A percentile compares a stretch with the other conserved stretches of the same genome.
Evolutionary conservation across 2,888 invertebrate genomes (phyloP).

Genomic region (Cryptocephalus moraei): DNA sequence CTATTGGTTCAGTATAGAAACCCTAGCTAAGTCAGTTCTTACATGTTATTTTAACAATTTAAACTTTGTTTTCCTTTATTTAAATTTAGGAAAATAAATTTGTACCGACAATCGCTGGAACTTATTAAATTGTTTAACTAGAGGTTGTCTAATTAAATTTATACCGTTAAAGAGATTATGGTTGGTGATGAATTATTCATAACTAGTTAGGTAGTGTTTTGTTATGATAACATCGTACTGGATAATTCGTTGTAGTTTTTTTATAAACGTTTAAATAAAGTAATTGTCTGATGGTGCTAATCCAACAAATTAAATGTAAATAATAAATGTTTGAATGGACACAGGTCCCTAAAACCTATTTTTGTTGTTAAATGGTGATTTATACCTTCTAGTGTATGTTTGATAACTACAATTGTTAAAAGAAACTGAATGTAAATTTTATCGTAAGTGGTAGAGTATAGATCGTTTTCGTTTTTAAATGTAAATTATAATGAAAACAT

Average conservation of each 20-base stretch:
- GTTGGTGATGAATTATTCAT: no score
- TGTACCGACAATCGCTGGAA: no score
- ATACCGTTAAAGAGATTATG: no score
- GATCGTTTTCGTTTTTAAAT: conserved; percentile 4
- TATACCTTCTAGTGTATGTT: conserved; percentile 3
- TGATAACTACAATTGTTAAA: conserved; percentile 2
- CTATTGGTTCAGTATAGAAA: no score
- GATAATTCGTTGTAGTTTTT: background rate
- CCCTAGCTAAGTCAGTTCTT: no score
- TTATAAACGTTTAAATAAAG: background rate
- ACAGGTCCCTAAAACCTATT: conserved; percentile 6
- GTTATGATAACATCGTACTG: no score
- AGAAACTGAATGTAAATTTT: conserved; percentile 8
- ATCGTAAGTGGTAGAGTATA: conserved; percentile 6
- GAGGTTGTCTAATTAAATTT: no score
- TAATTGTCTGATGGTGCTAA: background rate
- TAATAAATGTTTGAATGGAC: background rate
- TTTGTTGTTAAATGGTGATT: conserved; percentile 9
- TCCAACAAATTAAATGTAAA: background rate
- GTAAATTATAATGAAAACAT: background rate
- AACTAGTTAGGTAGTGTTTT: no score
- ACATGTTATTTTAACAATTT: no score
- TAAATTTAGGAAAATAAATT: no score
- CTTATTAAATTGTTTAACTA: no score
- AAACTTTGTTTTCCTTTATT: no score